phyloP scores from a whole-genome alignment of 1,140 invertebrate genomes.

The Paralvinella palmiformis region DNA sequence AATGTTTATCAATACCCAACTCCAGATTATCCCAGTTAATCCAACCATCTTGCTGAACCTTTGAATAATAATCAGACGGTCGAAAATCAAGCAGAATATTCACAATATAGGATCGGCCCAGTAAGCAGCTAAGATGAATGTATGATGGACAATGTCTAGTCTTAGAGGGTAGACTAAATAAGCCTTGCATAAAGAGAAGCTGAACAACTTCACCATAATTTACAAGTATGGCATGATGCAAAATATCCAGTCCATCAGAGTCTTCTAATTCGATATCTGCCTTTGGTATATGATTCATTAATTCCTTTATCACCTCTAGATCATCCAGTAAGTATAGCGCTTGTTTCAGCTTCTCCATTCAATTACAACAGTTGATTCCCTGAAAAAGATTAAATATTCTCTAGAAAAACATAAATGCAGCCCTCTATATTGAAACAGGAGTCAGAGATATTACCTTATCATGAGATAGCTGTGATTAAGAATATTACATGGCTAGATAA shows the following conservation, averaged over 20 bases:
- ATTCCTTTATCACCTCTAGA: too few species aligned
- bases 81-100: background rate
- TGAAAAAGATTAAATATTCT: too few species aligned
- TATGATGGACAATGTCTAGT: background rate
- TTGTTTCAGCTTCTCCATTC: too few species aligned
- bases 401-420: too few species aligned
- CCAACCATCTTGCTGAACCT: background rate
- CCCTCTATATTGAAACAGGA: too few species aligned
- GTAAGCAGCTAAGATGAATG: background rate
- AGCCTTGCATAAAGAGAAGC: background rate
- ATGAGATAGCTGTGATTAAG: too few species aligned
- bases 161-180: background rate
- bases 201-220: background rate
- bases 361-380: too few species aligned
- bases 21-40: background rate
- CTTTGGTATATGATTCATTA: too few species aligned
- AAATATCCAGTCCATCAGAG: constrained; percentile 13
- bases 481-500: too few species aligned
- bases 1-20: background rate
- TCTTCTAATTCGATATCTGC: too few species aligned
- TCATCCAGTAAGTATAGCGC: too few species aligned
- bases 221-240: constrained; percentile 12
- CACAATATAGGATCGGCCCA: background rate
- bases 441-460: too few species aligned
- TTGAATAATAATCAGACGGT: background rate